Conservation (phyloP, 2,113 vertebrate species). For the Caloenas nicobarica region DNA sequence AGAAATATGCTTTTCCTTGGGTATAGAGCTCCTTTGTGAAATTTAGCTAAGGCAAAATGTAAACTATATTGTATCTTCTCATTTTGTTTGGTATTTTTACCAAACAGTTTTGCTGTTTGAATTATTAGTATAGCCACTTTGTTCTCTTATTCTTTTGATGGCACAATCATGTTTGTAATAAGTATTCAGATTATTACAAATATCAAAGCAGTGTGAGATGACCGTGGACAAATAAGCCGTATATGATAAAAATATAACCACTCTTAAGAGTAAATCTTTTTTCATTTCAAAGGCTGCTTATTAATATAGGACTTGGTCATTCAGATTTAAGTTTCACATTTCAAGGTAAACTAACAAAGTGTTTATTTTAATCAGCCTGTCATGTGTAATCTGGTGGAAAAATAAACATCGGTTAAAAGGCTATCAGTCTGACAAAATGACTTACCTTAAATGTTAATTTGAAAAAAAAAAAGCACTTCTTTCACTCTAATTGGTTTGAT, state of each 20-base stretch:
- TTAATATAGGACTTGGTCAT: constrained; percentile 1
- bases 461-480: neutral
- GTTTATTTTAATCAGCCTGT: constrained; percentile 40
- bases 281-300: constrained; percentile 8
- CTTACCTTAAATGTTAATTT: constrained; percentile 47
- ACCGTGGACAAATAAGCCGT: neutral
- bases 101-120: constrained; percentile 46
- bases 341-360: constrained; percentile 17
- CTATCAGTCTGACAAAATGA: constrained; percentile 1
- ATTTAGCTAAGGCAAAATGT: constrained; percentile 40
- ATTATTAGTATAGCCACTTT: constrained; percentile 64
- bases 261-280: neutral
- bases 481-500: neutral
- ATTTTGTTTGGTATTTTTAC: constrained; percentile 56
- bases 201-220: constrained; percentile 43
- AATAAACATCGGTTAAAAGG: constrained; percentile 20
- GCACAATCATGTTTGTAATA: constrained; percentile 43
- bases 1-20: neutral
- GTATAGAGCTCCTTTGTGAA: constrained; percentile 39
- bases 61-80: constrained; percentile 47
- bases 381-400: constrained; percentile 6
- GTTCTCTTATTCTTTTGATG: constrained; percentile 66
- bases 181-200: constrained; percentile 36
- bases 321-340: constrained; percentile 30
- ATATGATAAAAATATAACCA: constrained; percentile 29